phyloP scores from a whole-genome alignment of 2,888 invertebrate genomes.

The Eucera pruinosa region DNA sequence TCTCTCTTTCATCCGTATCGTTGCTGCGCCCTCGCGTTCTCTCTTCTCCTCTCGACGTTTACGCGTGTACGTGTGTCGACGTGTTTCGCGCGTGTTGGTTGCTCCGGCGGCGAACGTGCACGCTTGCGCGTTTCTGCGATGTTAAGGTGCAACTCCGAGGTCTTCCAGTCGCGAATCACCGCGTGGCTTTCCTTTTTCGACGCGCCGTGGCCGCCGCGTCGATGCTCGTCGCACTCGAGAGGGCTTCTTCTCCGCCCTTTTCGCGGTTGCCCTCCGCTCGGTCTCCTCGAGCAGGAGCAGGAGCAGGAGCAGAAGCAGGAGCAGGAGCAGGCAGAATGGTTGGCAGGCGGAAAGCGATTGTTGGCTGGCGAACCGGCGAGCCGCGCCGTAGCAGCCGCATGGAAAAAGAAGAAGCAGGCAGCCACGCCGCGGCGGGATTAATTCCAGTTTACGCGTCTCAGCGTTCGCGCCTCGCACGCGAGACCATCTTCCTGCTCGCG shows the following conservation, averaged over 20 bases:
- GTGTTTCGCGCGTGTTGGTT: no score
- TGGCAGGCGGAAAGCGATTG: no score
- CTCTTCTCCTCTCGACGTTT: neutral
- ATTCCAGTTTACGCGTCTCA: conserved; percentile 1
- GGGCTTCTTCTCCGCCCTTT: conserved; percentile 45
- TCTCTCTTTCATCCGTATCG: conserved; percentile 23
- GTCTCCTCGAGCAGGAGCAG: conserved; percentile 61
- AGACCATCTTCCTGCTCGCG: conserved; percentile 1
- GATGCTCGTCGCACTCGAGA: conserved; percentile 40
- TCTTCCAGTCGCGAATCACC: conserved; percentile 72
- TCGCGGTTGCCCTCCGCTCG: conserved; percentile 35
- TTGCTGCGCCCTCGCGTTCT: conserved; percentile 18
- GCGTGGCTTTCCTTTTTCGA: conserved; percentile 73
- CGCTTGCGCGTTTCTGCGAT: conserved; percentile 61
- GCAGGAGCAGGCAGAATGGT: no score
- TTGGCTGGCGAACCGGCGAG: no score
- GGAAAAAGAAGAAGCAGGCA: conserved; percentile 6
- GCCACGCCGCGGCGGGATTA: neutral
- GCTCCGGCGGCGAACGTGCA: conserved; percentile 44
- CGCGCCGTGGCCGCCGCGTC: conserved; percentile 32
- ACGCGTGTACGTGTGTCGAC: no score
- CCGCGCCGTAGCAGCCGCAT: no score
- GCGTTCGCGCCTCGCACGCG: neutral
- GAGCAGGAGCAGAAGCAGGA: no score
- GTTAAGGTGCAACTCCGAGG: conserved; percentile 70